Conservation (phyloP, 2,888 invertebrate genomes). For the Dione vanillae region DNA sequence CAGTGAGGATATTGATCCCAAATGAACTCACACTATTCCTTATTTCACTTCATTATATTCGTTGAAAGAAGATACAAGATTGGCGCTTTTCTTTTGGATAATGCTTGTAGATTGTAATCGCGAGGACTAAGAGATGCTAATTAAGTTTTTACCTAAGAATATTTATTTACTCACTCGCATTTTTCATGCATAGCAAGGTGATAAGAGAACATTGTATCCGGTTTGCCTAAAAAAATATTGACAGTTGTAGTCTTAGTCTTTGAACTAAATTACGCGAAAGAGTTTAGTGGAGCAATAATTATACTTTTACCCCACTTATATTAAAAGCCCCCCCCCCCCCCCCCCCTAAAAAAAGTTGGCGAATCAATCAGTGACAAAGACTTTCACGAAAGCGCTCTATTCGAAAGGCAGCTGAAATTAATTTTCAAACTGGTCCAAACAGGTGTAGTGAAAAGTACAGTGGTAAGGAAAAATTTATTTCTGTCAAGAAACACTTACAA, state of each 20-base stretch:
- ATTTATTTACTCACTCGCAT: neutral
- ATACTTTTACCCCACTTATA: too few species aligned
- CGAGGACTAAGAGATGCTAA: neutral
- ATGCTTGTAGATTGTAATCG: neutral
- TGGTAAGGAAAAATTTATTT: slow-evolving; percentile 37
- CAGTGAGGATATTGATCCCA: neutral
- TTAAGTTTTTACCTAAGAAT: neutral
- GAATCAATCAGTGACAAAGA: slow-evolving; percentile 32
- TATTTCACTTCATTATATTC: too few species aligned
- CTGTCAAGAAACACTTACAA: slow-evolving; percentile 30
- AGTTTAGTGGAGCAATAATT: too few species aligned
- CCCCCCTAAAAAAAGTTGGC: slow-evolving; percentile 10
- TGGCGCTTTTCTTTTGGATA: neutral
- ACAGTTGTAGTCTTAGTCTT: too few species aligned
- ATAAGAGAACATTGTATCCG: too few species aligned
- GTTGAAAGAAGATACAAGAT: neutral
- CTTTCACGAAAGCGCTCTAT: slow-evolving; percentile 20
- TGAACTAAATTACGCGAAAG: too few species aligned
- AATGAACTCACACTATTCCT: slow-evolving; percentile 10
- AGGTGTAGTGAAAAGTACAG: slow-evolving; percentile 18
- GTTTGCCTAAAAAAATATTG: too few species aligned
- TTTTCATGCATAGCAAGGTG: too few species aligned
- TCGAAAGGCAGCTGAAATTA: slow-evolving; percentile 40
- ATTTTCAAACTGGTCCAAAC: slow-evolving; percentile 35
- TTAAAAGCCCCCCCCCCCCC: too few species aligned